Conservation (phyloP, 2,113 vertebrate genomes). For the Axis porcinus region DNA sequence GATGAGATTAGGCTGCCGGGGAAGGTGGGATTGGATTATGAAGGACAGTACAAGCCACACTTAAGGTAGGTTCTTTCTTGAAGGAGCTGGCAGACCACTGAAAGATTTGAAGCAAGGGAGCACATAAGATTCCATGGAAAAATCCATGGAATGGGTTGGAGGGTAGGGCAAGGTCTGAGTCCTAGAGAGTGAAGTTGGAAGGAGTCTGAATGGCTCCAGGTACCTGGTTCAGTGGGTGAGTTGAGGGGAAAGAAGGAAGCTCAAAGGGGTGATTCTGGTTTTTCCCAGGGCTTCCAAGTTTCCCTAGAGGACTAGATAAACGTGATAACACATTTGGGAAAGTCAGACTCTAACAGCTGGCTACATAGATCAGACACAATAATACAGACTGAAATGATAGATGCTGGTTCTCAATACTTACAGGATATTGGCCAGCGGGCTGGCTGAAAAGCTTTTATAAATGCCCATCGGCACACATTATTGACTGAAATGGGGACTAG, state of each 20-base stretch:
- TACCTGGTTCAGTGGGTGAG: not conserved
- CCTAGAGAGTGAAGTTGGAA: not conserved
- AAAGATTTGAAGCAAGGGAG: not conserved
- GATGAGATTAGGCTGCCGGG: not conserved
- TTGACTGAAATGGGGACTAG: not conserved
- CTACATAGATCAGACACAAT: not conserved
- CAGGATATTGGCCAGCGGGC: not conserved
- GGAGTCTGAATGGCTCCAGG: not conserved
- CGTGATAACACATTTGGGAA: not conserved
- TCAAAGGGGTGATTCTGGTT: not conserved
- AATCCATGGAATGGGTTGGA: no score
- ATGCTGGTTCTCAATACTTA: not conserved
- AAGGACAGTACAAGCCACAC: not conserved
- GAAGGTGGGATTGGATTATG: not conserved
- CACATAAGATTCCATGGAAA: not conserved
- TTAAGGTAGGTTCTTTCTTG: not conserved
- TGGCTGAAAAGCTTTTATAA: not conserved
- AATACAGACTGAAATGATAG: not conserved
- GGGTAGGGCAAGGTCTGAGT: not conserved
- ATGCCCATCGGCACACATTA: not conserved
- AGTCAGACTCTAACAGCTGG: not conserved
- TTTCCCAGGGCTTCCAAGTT: not conserved
- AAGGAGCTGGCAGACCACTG: not conserved
- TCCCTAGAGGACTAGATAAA: not conserved
- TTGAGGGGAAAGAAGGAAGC: not conserved